Conservation (phyloP, 2,113 vertebrate species). For the Thamnophis sirtalis region DNA sequence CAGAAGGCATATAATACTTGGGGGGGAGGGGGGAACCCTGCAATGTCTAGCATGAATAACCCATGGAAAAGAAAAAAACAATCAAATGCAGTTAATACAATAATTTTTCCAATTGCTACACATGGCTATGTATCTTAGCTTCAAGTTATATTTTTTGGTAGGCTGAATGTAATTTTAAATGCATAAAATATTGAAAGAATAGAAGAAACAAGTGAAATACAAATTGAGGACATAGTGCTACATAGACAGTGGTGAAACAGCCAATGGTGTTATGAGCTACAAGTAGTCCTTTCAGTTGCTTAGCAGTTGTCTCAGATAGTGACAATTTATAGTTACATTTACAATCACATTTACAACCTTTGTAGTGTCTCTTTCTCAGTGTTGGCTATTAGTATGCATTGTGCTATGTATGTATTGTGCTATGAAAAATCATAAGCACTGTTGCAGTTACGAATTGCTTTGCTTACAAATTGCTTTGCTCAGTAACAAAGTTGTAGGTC, state of each 20-base stretch:
- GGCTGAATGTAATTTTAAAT: neutral
- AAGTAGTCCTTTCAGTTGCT: neutral
- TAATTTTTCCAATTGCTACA: too few relatives aligned
- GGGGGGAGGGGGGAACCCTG: too few relatives aligned
- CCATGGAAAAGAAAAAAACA: too few relatives aligned
- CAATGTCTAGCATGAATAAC: too few relatives aligned
- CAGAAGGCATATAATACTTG: too few relatives aligned
- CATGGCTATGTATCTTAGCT: too few relatives aligned
- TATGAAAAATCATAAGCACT: neutral
- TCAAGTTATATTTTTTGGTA: too few relatives aligned
- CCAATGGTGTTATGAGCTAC: neutral
- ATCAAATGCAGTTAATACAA: too few relatives aligned
- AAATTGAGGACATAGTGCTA: too few relatives aligned
- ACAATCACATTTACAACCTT: neutral
- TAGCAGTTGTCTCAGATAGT: neutral
- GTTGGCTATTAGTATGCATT: neutral
- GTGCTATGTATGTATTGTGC: neutral
- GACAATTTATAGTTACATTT: neutral
- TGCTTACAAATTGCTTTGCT: neutral
- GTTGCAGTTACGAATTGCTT: neutral
- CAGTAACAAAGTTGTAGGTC: neutral
- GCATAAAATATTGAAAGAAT: neutral
- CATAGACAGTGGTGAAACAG: neutral
- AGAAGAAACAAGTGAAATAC: neutral
- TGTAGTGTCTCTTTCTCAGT: neutral